Percentiles rank a stretch among this genome's conserved stretches.
phyloP scores from a whole-genome alignment of 2,113 vertebrate genomes.

The Cebidichthys violaceus region DNA sequence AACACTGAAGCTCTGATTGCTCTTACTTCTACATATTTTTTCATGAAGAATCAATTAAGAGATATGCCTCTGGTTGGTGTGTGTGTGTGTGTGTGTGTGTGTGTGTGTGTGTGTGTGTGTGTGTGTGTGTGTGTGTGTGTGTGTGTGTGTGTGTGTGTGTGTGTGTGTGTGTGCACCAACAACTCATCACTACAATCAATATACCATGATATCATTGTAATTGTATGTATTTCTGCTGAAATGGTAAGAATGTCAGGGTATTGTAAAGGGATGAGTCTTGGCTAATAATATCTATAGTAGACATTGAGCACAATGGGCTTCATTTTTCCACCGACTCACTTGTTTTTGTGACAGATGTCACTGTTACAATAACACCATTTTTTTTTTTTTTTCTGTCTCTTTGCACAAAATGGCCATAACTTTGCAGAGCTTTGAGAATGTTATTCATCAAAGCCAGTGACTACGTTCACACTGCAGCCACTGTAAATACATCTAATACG shows the following conservation, averaged over 20 bases:
- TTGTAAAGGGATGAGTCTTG: background rate
- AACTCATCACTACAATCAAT: slow-evolving; percentile 10
- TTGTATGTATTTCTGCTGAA: background rate
- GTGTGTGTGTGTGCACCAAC: slow-evolving; percentile 11
- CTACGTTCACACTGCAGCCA: slow-evolving; percentile 3
- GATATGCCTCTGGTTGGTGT: slow-evolving; percentile 11
- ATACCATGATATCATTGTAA: background rate
- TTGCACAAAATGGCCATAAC: background rate
- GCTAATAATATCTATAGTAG: background rate
- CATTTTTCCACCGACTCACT: background rate
- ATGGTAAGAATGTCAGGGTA: background rate
- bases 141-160: slow-evolving; percentile 16
- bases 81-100: slow-evolving; percentile 16
- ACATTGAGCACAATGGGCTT: background rate
- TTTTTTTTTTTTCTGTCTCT: background rate
- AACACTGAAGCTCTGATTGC: slow-evolving; percentile 30
- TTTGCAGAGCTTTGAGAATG: slow-evolving; percentile 25
- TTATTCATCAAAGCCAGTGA: slow-evolving; percentile 37
- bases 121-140: slow-evolving; percentile 16
- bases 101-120: slow-evolving; percentile 15
- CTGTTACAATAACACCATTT: background rate
- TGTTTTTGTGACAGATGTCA: slow-evolving; percentile 16
- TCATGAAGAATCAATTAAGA: slow-evolving; percentile 45
- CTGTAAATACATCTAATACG: background rate
- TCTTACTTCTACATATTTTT: slow-evolving; percentile 25